Percentiles rank a stretch among this genome's conserved stretches.
Conservation (phyloP, 2,797 vertebrate species). For the Spea hammondii region DNA sequence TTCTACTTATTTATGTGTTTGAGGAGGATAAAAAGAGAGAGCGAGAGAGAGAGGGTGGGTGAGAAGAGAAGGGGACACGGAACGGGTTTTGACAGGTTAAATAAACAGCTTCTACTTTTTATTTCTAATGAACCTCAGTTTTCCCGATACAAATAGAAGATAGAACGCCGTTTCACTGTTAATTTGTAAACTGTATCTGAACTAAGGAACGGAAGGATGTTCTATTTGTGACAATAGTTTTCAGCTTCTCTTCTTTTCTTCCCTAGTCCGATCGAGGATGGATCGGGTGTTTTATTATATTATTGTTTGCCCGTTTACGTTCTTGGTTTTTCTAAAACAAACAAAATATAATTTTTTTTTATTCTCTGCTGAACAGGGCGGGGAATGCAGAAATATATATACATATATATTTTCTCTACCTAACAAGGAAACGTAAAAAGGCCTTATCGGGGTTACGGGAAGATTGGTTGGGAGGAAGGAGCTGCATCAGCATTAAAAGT, state of each 20-base stretch:
- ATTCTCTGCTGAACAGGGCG: too few relatives aligned
- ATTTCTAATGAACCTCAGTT: conserved; percentile 81
- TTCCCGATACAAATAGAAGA: conserved; percentile 79
- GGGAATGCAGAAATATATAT: too few relatives aligned
- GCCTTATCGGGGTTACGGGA: too few relatives aligned
- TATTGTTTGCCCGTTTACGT: not conserved
- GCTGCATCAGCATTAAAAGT: too few relatives aligned
- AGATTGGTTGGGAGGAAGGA: too few relatives aligned
- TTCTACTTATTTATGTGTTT: conserved; percentile 65
- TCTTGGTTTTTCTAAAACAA: too few relatives aligned
- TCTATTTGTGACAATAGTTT: conserved; percentile 71
- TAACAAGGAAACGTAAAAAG: too few relatives aligned
- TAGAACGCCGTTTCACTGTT: conserved; percentile 71
- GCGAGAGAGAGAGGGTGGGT: conserved; percentile 74
- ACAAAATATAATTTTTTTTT: too few relatives aligned
- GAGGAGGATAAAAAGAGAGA: conserved; percentile 40
- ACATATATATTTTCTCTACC: too few relatives aligned
- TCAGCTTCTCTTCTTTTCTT: conserved; percentile 54
- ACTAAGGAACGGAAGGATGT: conserved; percentile 74
- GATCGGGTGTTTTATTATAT: not conserved
- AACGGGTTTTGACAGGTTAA: conserved; percentile 77
- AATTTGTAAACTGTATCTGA: conserved; percentile 79
- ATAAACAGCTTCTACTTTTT: conserved; percentile 78
- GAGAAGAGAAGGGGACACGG: conserved; percentile 71
- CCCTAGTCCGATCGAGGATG: conserved; percentile 26